Evolutionary conservation across 2,888 invertebrate genomes (phyloP).

Genomic region (Abscondita cerata): DNA sequence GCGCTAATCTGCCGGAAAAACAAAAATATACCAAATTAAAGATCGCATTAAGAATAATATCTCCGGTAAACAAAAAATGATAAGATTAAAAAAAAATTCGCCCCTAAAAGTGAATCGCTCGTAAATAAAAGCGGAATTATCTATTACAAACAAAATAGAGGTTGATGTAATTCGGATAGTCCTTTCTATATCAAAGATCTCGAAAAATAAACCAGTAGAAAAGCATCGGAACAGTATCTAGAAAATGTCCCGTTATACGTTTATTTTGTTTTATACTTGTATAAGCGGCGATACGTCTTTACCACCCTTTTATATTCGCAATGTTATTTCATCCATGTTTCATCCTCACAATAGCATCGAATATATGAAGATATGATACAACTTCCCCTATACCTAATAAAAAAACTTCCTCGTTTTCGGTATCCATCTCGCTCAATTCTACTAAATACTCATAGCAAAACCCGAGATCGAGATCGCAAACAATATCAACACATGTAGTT

Average conservation of each 20-base stretch:
- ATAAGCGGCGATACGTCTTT: constrained; percentile 36
- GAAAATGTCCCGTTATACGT: constrained; percentile 30
- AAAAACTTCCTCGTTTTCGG: constrained; percentile 20
- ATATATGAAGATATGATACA: constrained; percentile 45
- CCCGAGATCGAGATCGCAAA: constrained; percentile 29
- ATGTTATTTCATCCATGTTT: constrained; percentile 45
- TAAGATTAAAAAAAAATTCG: too few relatives aligned
- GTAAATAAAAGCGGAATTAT: too few relatives aligned
- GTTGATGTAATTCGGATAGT: too few relatives aligned
- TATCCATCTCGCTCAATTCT: constrained; percentile 28
- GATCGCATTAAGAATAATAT: too few relatives aligned
- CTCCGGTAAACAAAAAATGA: too few relatives aligned
- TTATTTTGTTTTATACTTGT: constrained; percentile 32
- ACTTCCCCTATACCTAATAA: constrained; percentile 32
- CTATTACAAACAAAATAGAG: too few relatives aligned
- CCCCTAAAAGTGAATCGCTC: too few relatives aligned
- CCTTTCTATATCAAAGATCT: too few relatives aligned
- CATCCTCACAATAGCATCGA: constrained; percentile 41
- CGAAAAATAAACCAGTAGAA: constrained; percentile 20
- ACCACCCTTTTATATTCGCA: constrained; percentile 43
- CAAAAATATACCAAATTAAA: too few relatives aligned
- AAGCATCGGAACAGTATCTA: constrained; percentile 26
- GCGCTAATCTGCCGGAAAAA: too few relatives aligned
- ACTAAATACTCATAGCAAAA: constrained; percentile 29
- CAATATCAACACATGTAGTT: constrained; percentile 25